Evolutionary conservation across 2,888 invertebrate genomes (phyloP), one percentile per base, ranked within the genome.

Genomic region (Macrosiphum euphorbiae): DNA sequence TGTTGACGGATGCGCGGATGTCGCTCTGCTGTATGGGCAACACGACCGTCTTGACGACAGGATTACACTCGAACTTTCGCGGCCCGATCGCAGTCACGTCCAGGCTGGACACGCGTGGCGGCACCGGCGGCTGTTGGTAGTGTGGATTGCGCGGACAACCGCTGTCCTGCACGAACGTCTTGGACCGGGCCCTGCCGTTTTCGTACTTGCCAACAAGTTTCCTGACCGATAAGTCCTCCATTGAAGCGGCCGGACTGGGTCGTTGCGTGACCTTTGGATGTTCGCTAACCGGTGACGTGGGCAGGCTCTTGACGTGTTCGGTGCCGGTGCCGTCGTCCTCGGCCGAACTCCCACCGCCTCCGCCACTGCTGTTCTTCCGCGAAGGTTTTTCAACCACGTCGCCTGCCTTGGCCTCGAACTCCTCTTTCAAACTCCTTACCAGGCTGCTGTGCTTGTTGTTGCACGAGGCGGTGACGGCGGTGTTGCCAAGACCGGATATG

Each of bases 341-440:
- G 0, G 89, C 7, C 16, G 47, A 16, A 58, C 47, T 58, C 0
- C 92, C 35, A 8, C 35, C 28, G 24, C 85, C 26, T 11, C 84
- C n/a, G 13, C 85, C 55, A 0, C 67, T 50, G 50, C 88, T 78
- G 41, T 88, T 92, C 3, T 92, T 87, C n/a, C 89, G 84, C 10
- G 44, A 26, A 24, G n/a, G 88, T 88, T 88, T 92, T 0, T 92
- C 94, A 0, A 89, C 41, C 11, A 58, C 86, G 16, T 94, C 88
- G 35, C 94, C 67, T 5, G 97, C 97, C 96, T 98, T 98, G 92
- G 98, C 98, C 96, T 98, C 98, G 96, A 98, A 98, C 96, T 98
- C 98, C 96, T 97, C 97, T 96, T 98, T 98, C 95, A 98, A 97
- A 96, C 97, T 98, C 96, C 97, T 97, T 95, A 98, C 98, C 95